Conservation (phyloP, 2,888 invertebrate species). For the Aleiodes alternator region DNA sequence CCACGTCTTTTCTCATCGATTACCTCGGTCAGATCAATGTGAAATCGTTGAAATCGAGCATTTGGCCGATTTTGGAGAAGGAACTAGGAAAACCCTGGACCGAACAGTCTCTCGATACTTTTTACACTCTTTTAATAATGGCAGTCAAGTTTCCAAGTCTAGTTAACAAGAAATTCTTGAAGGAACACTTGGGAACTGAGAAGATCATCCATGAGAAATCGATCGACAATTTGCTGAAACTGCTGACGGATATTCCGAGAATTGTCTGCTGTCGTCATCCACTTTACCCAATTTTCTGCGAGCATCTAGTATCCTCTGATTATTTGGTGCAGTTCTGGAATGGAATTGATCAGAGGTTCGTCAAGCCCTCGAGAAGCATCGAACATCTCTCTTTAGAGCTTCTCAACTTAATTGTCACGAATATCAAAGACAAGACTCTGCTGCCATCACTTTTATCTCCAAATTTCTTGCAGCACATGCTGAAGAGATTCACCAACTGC, state of each 20-base stretch:
- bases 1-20: constrained; percentile 80
- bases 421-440: constrained; percentile 75
- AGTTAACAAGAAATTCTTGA: constrained; percentile 78
- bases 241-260: constrained; percentile 80
- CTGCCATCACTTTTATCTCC: constrained; percentile 80
- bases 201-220: constrained; percentile 80
- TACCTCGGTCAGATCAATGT: constrained; percentile 78
- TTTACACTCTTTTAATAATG: constrained; percentile 79
- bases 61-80: constrained; percentile 80
- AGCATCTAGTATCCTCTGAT: constrained; percentile 77
- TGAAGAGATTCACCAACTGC: constrained; percentile 80
- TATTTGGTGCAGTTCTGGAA: constrained; percentile 79
- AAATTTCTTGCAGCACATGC: constrained; percentile 81
- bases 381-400: constrained; percentile 80
- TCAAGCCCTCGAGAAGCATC: constrained; percentile 79
- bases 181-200: constrained; percentile 78
- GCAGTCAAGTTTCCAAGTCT: constrained; percentile 76
- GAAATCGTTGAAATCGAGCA: constrained; percentile 77
- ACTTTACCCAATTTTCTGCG: constrained; percentile 80
- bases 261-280: constrained; percentile 80
- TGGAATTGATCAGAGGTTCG: constrained; percentile 75
- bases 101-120: constrained; percentile 81
- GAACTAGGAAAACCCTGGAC: constrained; percentile 80
- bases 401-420: constrained; percentile 78
- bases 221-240: constrained; percentile 78